Base-by-base conservation (phyloP, 2,888 invertebrate species). In the Adineta ricciae region DNA sequence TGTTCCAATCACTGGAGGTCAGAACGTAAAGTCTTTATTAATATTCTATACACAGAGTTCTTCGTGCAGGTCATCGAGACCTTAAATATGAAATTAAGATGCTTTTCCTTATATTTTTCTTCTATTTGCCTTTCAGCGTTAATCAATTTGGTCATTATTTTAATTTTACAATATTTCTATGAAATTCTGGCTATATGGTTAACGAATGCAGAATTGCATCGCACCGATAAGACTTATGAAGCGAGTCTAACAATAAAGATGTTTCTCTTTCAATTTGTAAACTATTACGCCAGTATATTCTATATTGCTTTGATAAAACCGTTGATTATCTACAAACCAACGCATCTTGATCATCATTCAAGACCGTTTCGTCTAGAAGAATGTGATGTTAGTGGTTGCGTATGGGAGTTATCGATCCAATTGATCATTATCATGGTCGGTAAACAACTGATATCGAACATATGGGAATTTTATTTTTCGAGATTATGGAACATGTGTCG, bases 371-470 rank as follows among this genome's bases (percentile, higher is more conserved):
- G 49, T 49, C 32, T 50, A 16, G 50, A 50, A 83, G 50, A 85
- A 83, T 96, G 96, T 89, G 94, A 94, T 3, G 94, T 95, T 0
- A 95, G 95, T 24, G 96, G 96, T 14, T 96, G 96, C 89, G 92
- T 96, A 78, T 93, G 95, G 87, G 96, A 96, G 91, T 91, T 96
- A 8, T 95, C 95, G 86, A 96, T 97, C 88, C 97, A 97, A 90
- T 91, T 97, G 86, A 94, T 94, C 56, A 96, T 97, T 88, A 96
- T 97, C 87, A 97, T 97, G 97, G 93, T 96, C 84, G 97, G 97
- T 86, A 96, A 97, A 90, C 97, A 97, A 91, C 93, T 95, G 83
- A 93, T 96, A 91, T 96, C 95, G 91, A 94, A 95, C 11, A 92
- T 95, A 46, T 92, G 96, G 83, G 97, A 97, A 92, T 95, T 96